phyloP scores from a whole-genome alignment of 2,888 invertebrate genomes.

The Limenitis camilla region DNA sequence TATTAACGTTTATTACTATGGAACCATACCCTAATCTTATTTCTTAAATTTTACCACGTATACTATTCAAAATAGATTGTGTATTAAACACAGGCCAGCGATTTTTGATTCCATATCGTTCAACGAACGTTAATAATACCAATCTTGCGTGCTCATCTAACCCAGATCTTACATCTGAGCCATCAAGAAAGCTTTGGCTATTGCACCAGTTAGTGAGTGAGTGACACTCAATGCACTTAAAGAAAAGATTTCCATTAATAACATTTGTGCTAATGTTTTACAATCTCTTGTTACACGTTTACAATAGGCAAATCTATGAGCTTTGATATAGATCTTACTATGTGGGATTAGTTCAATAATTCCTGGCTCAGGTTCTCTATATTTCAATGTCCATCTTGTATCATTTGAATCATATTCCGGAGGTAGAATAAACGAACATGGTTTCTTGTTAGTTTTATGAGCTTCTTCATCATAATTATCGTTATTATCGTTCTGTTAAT shows the following conservation, averaged over 20 bases:
- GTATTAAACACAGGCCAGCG: conserved; percentile 16
- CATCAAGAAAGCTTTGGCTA: too few relatives aligned
- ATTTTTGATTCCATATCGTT: conserved; percentile 10
- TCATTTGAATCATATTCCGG: conserved; percentile 18
- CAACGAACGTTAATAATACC: conserved; percentile 11
- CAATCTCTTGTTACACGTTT: conserved; percentile 12
- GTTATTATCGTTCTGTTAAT: too few relatives aligned
- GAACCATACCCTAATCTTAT: conserved; percentile 11
- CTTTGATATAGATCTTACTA: conserved; percentile 11
- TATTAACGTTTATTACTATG: too few relatives aligned
- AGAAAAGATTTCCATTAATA: conserved; percentile 13
- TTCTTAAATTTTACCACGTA: conserved; percentile 9
- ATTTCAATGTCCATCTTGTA: conserved; percentile 21
- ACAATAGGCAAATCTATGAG: conserved; percentile 8
- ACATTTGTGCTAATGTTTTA: conserved; percentile 15
- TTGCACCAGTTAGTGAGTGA: conserved; percentile 14
- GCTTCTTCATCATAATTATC: too few relatives aligned
- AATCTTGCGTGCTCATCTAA: conserved; percentile 13
- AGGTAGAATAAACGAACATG: conserved; percentile 12
- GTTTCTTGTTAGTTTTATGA: conserved; percentile 9
- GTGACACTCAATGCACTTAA: conserved; percentile 17
- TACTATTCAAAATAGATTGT: conserved; percentile 12
- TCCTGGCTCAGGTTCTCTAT: conserved; percentile 13
- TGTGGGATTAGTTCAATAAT: conserved; percentile 15
- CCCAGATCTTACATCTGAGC: conserved; percentile 10